A percentile compares a stretch with the other conserved stretches of the same genome.
phyloP scores from a whole-genome alignment of 2,888 invertebrate genomes.

The Leistus spinibarbis region DNA sequence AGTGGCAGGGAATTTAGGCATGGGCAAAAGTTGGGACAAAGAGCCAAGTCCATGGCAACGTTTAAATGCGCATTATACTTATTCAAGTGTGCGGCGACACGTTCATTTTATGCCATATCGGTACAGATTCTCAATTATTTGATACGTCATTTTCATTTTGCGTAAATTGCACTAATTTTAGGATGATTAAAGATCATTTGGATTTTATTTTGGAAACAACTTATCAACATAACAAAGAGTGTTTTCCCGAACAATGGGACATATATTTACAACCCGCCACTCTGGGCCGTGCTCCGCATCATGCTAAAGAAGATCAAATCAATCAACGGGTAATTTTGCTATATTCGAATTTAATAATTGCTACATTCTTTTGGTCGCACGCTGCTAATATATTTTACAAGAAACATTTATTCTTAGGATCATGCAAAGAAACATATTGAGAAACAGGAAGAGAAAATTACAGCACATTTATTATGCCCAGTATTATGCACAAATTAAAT shows the following conservation, averaged over 20 bases:
- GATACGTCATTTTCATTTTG: not conserved
- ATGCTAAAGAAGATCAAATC: not conserved
- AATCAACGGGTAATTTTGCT: not conserved
- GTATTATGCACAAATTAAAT: not conserved
- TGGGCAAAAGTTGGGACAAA: constrained; percentile 53
- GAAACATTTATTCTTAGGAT: not conserved
- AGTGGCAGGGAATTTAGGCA: constrained; percentile 42
- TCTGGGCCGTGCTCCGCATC: constrained; percentile 43
- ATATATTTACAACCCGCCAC: constrained; percentile 72
- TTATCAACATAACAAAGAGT: constrained; percentile 70
- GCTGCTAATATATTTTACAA: not conserved
- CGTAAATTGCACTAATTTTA: constrained; percentile 42
- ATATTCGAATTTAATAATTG: not conserved
- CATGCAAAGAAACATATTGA: not conserved
- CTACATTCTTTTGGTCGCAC: too few species aligned
- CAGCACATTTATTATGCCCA: not conserved
- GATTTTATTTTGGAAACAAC: constrained; percentile 71
- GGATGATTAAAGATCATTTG: constrained; percentile 70
- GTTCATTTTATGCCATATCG: constrained; percentile 55
- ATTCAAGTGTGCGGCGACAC: constrained; percentile 60
- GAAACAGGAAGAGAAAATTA: not conserved
- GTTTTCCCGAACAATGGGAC: constrained; percentile 69
- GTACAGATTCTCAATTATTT: constrained; percentile 42
- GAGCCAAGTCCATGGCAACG: constrained; percentile 56
- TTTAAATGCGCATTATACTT: constrained; percentile 61